Percentiles rank a stretch among this genome's conserved stretches.
Conservation (phyloP, 92 coral and sea anemone genomes). For the Porites rus region DNA sequence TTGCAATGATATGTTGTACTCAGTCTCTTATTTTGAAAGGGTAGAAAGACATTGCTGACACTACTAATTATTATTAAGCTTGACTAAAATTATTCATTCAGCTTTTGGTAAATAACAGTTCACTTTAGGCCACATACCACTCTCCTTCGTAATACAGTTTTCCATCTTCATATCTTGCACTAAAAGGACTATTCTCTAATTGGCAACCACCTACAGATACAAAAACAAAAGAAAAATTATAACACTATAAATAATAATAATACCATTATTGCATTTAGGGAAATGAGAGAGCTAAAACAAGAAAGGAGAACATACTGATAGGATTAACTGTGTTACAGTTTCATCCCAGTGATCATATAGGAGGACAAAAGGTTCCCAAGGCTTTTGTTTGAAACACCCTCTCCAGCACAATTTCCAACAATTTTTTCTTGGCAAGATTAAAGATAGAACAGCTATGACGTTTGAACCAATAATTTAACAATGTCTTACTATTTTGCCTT, state of each 20-base stretch:
- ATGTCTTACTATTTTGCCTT: slow-evolving; percentile 87
- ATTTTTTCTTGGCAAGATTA: background rate
- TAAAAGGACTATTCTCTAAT: slow-evolving; percentile 86
- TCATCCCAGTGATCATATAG: no score
- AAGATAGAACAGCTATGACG: background rate
- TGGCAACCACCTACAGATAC: slow-evolving; percentile 71
- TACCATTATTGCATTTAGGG: no score
- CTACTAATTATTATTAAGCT: no score
- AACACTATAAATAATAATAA: background rate
- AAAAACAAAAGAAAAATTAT: background rate
- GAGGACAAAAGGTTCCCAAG: no score
- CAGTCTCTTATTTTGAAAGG: no score
- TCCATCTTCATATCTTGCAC: slow-evolving; percentile 99
- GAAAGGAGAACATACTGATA: no score
- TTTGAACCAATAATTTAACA: background rate
- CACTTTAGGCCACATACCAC: slow-evolving; percentile 67
- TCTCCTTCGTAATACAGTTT: slow-evolving; percentile 98
- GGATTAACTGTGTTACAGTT: no score
- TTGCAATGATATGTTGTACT: background rate
- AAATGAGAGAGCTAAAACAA: no score
- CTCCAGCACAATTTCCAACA: no score
- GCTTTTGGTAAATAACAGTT: background rate
- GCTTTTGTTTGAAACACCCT: no score
- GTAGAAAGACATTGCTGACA: no score
- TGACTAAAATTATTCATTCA: no score